phyloP scores from a whole-genome alignment of 2,888 invertebrate genomes.

The Gasteruption jaculator region DNA sequence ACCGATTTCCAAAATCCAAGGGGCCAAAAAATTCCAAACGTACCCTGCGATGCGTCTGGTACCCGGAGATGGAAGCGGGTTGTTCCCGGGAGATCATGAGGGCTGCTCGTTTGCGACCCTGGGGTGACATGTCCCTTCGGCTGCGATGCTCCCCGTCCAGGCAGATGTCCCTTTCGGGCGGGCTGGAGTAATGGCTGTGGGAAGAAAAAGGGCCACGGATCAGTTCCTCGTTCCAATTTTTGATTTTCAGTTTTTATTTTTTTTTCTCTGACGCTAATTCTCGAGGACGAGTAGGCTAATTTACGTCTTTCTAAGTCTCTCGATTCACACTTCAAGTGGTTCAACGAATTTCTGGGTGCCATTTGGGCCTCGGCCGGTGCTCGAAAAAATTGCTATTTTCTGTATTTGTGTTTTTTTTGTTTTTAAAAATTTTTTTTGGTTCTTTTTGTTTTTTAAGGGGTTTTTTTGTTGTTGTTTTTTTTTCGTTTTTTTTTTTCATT shows the following conservation, averaged over 20 bases:
- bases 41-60: conserved; percentile 52
- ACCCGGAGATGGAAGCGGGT: conserved; percentile 46
- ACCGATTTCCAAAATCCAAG: too few relatives aligned
- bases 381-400: too few relatives aligned
- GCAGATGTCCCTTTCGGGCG: conserved; percentile 54
- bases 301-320: too few relatives aligned
- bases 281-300: conserved; percentile 6
- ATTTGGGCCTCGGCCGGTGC: too few relatives aligned
- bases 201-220: too few relatives aligned
- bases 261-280: conserved; percentile 7
- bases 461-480: too few relatives aligned
- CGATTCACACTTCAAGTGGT: too few relatives aligned
- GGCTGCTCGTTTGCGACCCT: conserved; percentile 66
- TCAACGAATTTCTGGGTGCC: too few relatives aligned
- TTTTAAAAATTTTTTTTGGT: too few relatives aligned
- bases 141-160: conserved; percentile 67
- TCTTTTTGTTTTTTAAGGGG: too few relatives aligned
- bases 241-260: conserved; percentile 9
- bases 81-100: conserved; percentile 62
- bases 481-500: too few relatives aligned
- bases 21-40: conserved; percentile 20
- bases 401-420: too few relatives aligned
- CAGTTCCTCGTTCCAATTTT: conserved; percentile 21
- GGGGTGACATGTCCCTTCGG: conserved; percentile 80
- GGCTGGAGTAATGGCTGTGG: conserved; percentile 52